These are phyloP conservation scores for Oscheius sp. DNA, from an alignment of 2,888 invertebrate genomes.

Conservation along the genomic window DNA sequence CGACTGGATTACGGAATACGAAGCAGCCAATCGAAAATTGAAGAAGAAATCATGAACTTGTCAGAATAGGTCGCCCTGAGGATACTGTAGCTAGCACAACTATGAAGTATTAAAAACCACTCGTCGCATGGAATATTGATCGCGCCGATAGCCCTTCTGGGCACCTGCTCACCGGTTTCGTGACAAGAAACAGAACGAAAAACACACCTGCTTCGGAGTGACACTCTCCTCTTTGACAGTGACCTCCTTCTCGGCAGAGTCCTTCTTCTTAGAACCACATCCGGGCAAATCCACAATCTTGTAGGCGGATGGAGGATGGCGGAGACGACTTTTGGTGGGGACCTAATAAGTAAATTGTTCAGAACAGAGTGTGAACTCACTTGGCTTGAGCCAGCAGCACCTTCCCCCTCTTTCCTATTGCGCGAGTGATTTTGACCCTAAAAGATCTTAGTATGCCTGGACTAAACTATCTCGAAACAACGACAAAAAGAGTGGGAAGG, in stretches of 20 bases:
- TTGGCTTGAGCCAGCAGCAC: neutral
- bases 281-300: neutral
- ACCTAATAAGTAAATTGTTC: neutral
- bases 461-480: constrained; percentile 17
- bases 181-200: too few relatives aligned
- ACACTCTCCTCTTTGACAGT: neutral
- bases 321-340: constrained; percentile 2
- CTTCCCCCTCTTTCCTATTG: constrained; percentile 22
- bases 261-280: neutral
- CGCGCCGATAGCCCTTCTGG: too few relatives aligned
- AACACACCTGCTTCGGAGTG: too few relatives aligned
- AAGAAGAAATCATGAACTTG: too few relatives aligned
- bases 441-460: neutral
- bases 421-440: constrained; percentile 5
- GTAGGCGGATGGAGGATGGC: neutral
- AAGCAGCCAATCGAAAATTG: too few relatives aligned
- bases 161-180: too few relatives aligned
- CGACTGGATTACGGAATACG: too few relatives aligned
- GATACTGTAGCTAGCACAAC: too few relatives aligned
- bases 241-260: neutral
- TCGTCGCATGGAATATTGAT: too few relatives aligned
- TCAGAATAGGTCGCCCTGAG: too few relatives aligned
- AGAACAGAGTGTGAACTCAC: constrained; percentile 12
- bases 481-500: constrained; percentile 22
- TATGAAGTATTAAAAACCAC: too few relatives aligned